phyloP scores from a whole-genome alignment of 2,888 invertebrate genomes.

The Octodonta nipae region DNA sequence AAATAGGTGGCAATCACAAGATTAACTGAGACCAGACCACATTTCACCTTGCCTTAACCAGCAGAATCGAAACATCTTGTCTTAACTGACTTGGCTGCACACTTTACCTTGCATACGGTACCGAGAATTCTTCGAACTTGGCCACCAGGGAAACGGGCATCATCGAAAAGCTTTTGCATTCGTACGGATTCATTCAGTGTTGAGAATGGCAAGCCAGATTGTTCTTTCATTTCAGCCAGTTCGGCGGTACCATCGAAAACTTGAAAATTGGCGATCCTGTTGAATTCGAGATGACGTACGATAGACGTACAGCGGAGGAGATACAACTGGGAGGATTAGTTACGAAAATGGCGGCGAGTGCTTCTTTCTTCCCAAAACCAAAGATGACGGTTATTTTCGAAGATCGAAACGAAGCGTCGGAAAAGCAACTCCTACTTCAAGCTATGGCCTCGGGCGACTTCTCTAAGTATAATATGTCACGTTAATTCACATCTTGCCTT shows the following conservation, averaged over 20 bases:
- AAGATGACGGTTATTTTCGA: no score
- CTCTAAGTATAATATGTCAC: no score
- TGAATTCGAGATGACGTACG: slow-evolving; percentile 97
- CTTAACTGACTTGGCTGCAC: no score
- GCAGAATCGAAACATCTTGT: no score
- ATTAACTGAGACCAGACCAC: no score
- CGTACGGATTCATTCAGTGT: slow-evolving; percentile 97
- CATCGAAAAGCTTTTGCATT: slow-evolving; percentile 93
- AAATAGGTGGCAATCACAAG: no score
- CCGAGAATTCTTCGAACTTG: slow-evolving; percentile 49
- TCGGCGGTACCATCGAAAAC: slow-evolving; percentile 90
- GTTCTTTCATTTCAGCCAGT: slow-evolving; percentile 95
- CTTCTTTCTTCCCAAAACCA: slow-evolving; percentile 92
- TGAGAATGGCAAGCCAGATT: slow-evolving; percentile 92
- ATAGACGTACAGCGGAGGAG: slow-evolving; percentile 80
- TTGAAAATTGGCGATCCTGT: slow-evolving; percentile 95
- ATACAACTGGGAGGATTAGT: slow-evolving; percentile 85
- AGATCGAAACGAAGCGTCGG: no score
- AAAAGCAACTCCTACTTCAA: no score
- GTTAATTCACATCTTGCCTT: no score
- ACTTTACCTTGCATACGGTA: no score
- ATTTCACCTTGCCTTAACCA: no score
- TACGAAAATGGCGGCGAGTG: slow-evolving; percentile 97
- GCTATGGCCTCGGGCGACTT: no score
- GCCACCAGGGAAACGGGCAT: slow-evolving; percentile 87